A percentile compares a stretch with the other conserved stretches of the same genome.
These are phyloP conservation scores for Drosophila merina DNA, from an alignment of 2,888 invertebrate species.

Conservation along the genomic window DNA sequence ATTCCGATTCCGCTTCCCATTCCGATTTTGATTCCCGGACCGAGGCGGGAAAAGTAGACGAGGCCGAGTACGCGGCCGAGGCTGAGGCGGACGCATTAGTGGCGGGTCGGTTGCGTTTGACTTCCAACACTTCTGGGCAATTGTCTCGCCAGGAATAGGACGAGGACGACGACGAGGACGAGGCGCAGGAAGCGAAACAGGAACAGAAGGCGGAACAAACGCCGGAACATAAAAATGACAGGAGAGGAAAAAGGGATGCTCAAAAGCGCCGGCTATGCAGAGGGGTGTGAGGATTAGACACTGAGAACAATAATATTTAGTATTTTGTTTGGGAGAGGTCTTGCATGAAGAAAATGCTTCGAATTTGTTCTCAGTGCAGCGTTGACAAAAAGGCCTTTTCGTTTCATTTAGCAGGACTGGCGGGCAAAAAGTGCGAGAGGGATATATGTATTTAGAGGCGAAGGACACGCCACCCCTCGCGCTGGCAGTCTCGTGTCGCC, in stretches of 20 bases:
- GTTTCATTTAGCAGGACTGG: slow-evolving; percentile 75
- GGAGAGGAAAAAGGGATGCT: slow-evolving; percentile 64
- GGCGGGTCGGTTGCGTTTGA: slow-evolving; percentile 80
- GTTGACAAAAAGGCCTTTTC: slow-evolving; percentile 78
- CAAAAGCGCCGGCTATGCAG: slow-evolving; percentile 52
- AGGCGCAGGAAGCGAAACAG: slow-evolving; percentile 71
- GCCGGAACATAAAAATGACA: slow-evolving; percentile 82
- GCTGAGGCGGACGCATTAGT: slow-evolving; percentile 73
- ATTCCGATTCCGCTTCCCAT: not conserved
- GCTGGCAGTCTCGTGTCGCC: slow-evolving; percentile 62
- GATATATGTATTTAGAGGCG: slow-evolving; percentile 1
- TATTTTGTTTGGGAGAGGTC: not conserved
- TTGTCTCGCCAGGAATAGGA: slow-evolving; percentile 67
- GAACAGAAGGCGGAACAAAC: slow-evolving; percentile 83
- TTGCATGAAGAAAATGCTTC: too few species aligned
- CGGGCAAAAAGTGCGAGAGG: slow-evolving; percentile 19
- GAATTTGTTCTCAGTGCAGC: slow-evolving; percentile 46
- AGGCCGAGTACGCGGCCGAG: not conserved
- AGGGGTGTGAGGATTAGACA: slow-evolving; percentile 13
- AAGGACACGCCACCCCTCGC: slow-evolving; percentile 19
- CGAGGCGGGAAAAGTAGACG: slow-evolving; percentile 4
- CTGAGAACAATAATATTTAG: not conserved
- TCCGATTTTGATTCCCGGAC: slow-evolving; percentile 2
- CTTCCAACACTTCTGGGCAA: slow-evolving; percentile 82
- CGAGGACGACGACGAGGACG: slow-evolving; percentile 26